Percentiles rank a stretch among this genome's conserved stretches.
Evolutionary conservation across 2,797 vertebrate species (phyloP).

Genomic region (Anomalospiza imberbis): DNA sequence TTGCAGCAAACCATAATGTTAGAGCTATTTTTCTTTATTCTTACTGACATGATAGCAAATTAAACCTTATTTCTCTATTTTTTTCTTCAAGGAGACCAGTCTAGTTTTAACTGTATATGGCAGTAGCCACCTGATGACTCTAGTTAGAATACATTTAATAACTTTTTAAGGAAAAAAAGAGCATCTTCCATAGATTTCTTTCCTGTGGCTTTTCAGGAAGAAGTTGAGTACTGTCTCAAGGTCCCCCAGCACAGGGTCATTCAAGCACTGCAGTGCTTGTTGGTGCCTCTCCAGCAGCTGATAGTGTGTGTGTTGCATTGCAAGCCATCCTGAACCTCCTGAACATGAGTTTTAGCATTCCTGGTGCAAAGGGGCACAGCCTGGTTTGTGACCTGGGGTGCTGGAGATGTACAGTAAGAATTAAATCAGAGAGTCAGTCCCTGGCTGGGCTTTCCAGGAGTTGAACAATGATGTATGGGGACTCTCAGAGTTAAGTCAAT

Average conservation of each 20-base stretch:
- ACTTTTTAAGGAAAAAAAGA: background rate
- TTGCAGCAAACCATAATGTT: background rate
- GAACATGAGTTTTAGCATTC: fast-evolving
- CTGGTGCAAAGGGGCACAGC: background rate
- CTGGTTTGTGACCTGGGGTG: background rate
- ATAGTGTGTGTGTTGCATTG: background rate
- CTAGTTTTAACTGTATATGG: background rate
- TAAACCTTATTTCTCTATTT: background rate
- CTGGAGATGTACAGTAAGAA: background rate
- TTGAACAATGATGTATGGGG: background rate
- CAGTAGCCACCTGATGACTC: background rate
- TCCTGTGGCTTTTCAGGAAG: background rate
- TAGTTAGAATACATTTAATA: background rate
- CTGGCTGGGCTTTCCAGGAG: background rate
- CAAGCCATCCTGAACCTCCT: background rate
- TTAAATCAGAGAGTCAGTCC: background rate
- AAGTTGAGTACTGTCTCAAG: fast-evolving
- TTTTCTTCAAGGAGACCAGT: background rate
- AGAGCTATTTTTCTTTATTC: background rate
- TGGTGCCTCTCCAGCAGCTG: background rate
- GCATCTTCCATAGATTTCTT: background rate
- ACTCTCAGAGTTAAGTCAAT: background rate
- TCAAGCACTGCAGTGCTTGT: background rate
- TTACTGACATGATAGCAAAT: background rate
- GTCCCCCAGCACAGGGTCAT: background rate